Evolutionary conservation across 2,797 vertebrate genomes (phyloP), one percentile per base, ranked within the genome.

Genomic region (Podargus strigoides): DNA sequence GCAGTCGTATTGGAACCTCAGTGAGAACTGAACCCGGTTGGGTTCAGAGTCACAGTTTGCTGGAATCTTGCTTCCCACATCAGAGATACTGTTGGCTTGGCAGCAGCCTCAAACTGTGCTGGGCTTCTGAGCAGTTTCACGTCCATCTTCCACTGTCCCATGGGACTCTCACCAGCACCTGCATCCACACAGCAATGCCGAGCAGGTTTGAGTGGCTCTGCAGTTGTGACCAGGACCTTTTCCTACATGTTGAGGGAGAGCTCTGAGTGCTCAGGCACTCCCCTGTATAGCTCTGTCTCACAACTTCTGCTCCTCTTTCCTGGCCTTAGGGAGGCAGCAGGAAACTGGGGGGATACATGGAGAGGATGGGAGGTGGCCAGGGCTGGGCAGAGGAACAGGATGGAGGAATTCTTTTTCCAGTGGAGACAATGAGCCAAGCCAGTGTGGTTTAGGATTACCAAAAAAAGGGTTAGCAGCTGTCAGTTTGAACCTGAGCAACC

Each of bases 181-280:
- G 19, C 26, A n/a, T 73, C 50, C 24, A 17, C 3, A 4, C 23
- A 23, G 28, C 1, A 4, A 14, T 10, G 59, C 44, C 44, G 72
- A 47, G 26, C 14, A 59, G 18, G 11, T 79, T 73, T 20, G 39
- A 23, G 82, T 23, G 17, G 5, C 39, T 42, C 70, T 69, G 66
- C 2, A 3, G 16, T 18, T 62, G n/a, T 58, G 47, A 74, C 12
- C 36, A 22, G 66, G 36, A n/a, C 8, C 5, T 8, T 20, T 53
- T 42, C 12, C 30, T 37, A 0, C 7, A 6, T 17, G 30, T 21
- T 50, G 46, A 66, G 46, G 21, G 23, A 34, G 32, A 85, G 9
- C 8, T 66, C 49, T 14, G 28, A 63, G 11, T 14, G 6, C 67
- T 58, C 0, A 0, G 37, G 37, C 7, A 7, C 5, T 82, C 19